A percentile compares a stretch with the other conserved stretches of the same genome.
Conservation (phyloP, 2,113 vertebrate species). For the Periophthalmodon schlosseri region DNA sequence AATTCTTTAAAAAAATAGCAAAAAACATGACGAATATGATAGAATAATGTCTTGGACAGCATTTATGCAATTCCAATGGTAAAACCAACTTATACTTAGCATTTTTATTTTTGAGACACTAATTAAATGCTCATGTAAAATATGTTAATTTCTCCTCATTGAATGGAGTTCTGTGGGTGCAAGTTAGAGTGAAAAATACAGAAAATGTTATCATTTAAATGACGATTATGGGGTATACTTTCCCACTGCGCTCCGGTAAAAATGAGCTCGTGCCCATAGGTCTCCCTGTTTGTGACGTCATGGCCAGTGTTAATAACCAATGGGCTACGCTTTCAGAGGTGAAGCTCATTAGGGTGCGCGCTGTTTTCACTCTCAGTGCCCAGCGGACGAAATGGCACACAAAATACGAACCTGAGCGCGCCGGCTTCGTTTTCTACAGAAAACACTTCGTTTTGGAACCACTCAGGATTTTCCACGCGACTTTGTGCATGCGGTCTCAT, state of each 20-base stretch:
- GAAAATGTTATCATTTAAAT: background rate
- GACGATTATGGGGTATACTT: background rate
- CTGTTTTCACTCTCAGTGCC: slow-evolving; percentile 52
- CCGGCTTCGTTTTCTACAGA: slow-evolving; percentile 6
- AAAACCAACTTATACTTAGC: background rate
- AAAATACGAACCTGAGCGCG: slow-evolving; percentile 35
- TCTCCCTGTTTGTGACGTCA: slow-evolving; percentile 48
- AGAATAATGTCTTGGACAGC: background rate
- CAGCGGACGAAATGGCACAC: slow-evolving; percentile 30
- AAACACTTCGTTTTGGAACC: slow-evolving; percentile 19
- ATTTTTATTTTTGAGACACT: no score
- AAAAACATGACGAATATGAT: background rate
- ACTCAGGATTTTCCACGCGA: slow-evolving; percentile 36
- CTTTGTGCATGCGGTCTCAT: background rate
- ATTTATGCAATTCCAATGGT: background rate
- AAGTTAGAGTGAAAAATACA: background rate
- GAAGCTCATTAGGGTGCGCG: slow-evolving; percentile 72
- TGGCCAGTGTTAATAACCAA: slow-evolving; percentile 14
- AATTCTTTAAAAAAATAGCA: background rate
- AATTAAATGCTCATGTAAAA: background rate
- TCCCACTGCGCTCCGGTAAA: background rate
- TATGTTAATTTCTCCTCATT: background rate
- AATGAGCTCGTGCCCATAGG: slow-evolving; percentile 2
- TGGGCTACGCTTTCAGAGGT: slow-evolving; percentile 71
- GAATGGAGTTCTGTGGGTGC: no score